These are phyloP conservation scores for Myopa tessellatipennis DNA, from an alignment of 2,888 invertebrate species.

Conservation along the genomic window DNA sequence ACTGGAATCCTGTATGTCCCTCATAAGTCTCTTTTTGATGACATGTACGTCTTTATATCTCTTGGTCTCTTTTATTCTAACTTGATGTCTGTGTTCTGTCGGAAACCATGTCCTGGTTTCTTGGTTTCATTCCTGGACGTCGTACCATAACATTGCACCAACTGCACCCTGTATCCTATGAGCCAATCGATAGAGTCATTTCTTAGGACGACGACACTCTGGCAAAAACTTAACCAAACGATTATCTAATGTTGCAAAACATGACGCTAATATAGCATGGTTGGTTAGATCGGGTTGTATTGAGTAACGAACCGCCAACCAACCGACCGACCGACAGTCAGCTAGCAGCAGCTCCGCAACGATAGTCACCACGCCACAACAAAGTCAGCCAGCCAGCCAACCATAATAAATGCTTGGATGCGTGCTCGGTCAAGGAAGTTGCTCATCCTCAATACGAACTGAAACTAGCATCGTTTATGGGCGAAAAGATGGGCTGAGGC, in stretches of 20 bases:
- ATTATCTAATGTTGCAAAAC: constrained; percentile 27
- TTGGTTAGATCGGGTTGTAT: constrained; percentile 9
- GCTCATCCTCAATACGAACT: constrained; percentile 29
- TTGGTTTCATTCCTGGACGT: too few species aligned
- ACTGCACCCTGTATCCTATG: too few species aligned
- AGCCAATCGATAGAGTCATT: too few species aligned
- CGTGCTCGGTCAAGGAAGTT: constrained; percentile 38
- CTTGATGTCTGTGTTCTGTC: too few species aligned
- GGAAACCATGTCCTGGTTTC: too few species aligned
- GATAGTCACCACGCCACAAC: neutral
- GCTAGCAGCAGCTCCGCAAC: neutral
- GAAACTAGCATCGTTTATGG: neutral
- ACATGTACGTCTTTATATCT: too few species aligned
- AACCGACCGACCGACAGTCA: neutral
- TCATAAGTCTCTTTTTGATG: too few species aligned
- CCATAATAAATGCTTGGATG: constrained; percentile 6
- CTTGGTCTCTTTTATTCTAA: too few species aligned
- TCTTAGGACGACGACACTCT: neutral
- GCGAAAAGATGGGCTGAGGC: neutral
- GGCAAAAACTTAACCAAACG: neutral
- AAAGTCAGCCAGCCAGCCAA: neutral
- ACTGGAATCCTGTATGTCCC: too few species aligned
- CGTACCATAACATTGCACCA: too few species aligned
- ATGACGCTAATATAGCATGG: constrained; percentile 12
- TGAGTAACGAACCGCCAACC: constrained; percentile 3